phyloP scores from a whole-genome alignment of 2,797 vertebrate species.

The Characodon lateralis region DNA sequence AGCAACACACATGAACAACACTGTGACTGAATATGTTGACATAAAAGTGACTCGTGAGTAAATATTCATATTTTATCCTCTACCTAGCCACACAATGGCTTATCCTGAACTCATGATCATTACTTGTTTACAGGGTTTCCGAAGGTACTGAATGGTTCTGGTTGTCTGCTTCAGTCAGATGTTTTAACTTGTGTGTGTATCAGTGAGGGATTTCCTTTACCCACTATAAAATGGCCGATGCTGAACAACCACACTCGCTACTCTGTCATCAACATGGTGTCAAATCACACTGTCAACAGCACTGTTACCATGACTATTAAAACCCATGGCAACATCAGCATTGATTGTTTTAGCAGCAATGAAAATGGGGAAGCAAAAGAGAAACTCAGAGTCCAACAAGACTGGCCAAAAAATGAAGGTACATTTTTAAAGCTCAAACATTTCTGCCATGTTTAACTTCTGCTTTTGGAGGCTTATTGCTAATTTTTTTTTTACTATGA shows the following conservation, averaged over 20 bases:
- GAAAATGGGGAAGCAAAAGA: constrained; percentile 5
- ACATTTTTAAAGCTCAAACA: neutral
- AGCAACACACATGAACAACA: constrained; percentile 6
- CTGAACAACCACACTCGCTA: constrained; percentile 29
- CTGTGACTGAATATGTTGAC: neutral
- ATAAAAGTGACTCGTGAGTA: constrained; percentile 60
- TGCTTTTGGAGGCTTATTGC: neutral
- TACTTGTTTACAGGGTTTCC: constrained; percentile 9
- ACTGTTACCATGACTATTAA: neutral
- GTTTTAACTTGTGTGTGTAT: constrained; percentile 55
- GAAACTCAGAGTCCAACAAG: neutral
- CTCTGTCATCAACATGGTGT: constrained; percentile 11
- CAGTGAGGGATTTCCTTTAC: constrained; percentile 44
- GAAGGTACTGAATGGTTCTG: constrained; percentile 24
- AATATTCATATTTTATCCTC: neutral
- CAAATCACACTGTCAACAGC: constrained; percentile 22
- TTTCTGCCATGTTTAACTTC: neutral
- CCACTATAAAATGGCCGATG: constrained; percentile 50
- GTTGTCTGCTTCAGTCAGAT: constrained; percentile 20
- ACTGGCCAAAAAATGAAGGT: neutral
- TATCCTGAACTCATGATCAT: neutral
- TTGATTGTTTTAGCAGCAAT: constrained; percentile 24
- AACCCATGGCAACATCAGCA: constrained; percentile 32
- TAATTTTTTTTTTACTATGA: neutral
- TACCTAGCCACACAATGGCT: neutral